phyloP scores from a whole-genome alignment of 1,140 invertebrate species.

The Druon quercuslanigerum region DNA sequence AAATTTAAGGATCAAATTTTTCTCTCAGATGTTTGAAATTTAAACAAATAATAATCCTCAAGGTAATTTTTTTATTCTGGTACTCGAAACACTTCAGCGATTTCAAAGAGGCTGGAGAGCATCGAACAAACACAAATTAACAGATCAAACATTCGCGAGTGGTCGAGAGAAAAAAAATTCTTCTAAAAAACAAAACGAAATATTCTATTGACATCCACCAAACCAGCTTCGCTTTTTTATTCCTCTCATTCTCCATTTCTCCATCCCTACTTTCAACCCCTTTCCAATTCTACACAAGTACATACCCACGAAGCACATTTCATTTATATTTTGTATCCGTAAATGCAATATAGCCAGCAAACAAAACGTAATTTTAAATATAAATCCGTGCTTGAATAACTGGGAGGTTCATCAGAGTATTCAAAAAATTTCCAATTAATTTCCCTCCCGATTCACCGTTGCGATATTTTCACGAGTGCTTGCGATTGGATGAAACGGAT shows the following conservation, averaged over 20 bases:
- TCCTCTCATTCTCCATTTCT: slow-evolving; percentile 18
- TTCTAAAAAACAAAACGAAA: slow-evolving; percentile 34
- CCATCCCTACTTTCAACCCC: slow-evolving; percentile 15
- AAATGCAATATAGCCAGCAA: slow-evolving; percentile 17
- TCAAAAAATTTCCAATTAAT: slow-evolving; percentile 21
- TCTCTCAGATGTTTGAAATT: too few relatives aligned
- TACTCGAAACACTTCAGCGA: background rate
- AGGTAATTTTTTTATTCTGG: background rate
- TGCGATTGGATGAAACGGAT: background rate
- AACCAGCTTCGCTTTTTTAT: slow-evolving; percentile 38
- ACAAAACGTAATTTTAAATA: slow-evolving; percentile 14
- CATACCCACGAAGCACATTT: background rate
- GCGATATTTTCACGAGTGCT: background rate
- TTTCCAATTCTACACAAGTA: background rate
- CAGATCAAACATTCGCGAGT: slow-evolving; percentile 47
- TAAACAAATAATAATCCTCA: background rate
- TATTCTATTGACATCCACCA: slow-evolving; percentile 20
- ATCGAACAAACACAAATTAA: slow-evolving; percentile 51
- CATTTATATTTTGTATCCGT: slow-evolving; percentile 4
- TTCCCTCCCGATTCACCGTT: background rate
- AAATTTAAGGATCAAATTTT: too few relatives aligned
- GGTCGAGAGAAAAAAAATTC: slow-evolving; percentile 34
- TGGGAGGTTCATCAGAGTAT: background rate
- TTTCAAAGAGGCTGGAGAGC: slow-evolving; percentile 29
- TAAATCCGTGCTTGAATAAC: background rate